These are phyloP conservation scores for Progne subis DNA, from an alignment of 2,113 vertebrate species.

Conservation along the genomic window DNA sequence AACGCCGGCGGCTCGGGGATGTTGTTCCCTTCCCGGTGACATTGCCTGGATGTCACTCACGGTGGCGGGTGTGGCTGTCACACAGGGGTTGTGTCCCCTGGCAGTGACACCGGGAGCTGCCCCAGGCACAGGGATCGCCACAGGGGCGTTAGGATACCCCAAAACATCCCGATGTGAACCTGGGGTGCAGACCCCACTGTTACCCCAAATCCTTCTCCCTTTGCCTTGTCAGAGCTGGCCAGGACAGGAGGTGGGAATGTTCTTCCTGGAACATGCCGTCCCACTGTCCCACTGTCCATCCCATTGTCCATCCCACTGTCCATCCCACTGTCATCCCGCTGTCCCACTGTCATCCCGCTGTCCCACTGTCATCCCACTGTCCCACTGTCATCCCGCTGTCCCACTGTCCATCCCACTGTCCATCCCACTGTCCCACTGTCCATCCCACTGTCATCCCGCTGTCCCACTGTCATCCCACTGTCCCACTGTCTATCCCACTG, in stretches of 20 bases:
- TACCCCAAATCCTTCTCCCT: not conserved
- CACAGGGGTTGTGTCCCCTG: not conserved
- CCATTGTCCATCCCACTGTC: not conserved
- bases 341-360: too few relatives aligned
- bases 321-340: too few relatives aligned
- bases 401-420: not conserved
- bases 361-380: not conserved
- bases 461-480: too few relatives aligned
- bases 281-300: too few relatives aligned
- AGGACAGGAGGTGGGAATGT: not conserved
- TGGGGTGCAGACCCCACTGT: not conserved
- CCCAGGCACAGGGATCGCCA: not conserved
- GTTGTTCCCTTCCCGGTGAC: not conserved
- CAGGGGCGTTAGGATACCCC: not conserved
- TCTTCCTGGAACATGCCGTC: not conserved
- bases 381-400: too few relatives aligned
- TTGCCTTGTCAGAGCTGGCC: not conserved
- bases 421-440: not conserved
- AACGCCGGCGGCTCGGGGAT: not conserved
- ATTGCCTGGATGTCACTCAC: not conserved
- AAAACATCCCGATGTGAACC: accelerated
- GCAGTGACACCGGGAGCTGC: not conserved
- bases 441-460: too few relatives aligned
- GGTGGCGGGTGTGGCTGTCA: not conserved
- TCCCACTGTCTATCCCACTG: not conserved